Evolutionary conservation across 2,113 vertebrate species (phyloP), one percentile per base, ranked within the genome.

Genomic region (Pontoporia blainvillei): DNA sequence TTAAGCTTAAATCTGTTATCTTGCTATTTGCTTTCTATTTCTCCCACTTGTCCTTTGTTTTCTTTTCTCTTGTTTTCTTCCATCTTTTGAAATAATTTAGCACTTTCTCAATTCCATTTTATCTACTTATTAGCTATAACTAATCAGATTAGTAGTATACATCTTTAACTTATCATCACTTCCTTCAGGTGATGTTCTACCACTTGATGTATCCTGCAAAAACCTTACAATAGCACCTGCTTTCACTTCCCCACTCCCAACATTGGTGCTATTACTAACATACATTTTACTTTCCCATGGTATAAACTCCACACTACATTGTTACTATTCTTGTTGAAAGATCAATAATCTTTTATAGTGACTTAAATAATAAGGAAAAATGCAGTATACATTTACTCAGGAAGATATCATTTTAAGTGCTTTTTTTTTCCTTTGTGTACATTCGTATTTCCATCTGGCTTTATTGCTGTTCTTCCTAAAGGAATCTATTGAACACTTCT

Each of bases 181-280:
- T 66, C 34, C 39, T 36, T 25, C 20, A 12, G 14, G 31, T 21
- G 4, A 15, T 9, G 17, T 1, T 27, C 44, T 34, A 4, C n/a
- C 21, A 8, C 15, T 18, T n/a, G 2, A n/a, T 1, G 3, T 8
- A 5, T 20, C 10, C 4, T 36, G 4, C 6, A 27, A 76, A 52
- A 31, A 36, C 15, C 52, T 17, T 3, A 8, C 6, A 21, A 1
- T 1, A 0, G 4, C 15, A 3, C 10, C 5, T 20, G 6, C 8
- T 59, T 23, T n/a, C 4, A 15, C 27, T 21, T 36, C 83, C 54
- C 4, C 17, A 11, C 21, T 54, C 49, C 34, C 29, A 49, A 5
- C 14, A 15, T 12, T 0, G 0, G 14, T 29, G 14, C 31, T 10
- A 0, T 88, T 34, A 61, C 23, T 27, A 83, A 31, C 15, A 14